Conservation (phyloP, 2,113 vertebrate species). For the Phocoena phocoena region DNA sequence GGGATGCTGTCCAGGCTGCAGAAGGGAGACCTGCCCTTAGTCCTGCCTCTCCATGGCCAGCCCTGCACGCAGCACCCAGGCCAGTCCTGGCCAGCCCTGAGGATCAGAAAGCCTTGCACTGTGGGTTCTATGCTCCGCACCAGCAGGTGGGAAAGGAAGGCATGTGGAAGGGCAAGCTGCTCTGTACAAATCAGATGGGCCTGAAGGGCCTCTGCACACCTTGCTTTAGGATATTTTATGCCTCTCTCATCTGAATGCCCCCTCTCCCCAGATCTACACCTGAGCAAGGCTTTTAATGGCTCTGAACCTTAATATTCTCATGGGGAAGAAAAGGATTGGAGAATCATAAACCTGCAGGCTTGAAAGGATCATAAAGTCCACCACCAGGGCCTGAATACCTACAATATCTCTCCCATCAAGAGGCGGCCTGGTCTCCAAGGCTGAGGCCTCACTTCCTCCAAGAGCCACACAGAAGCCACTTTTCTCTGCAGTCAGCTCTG, state of each 20-base stretch:
- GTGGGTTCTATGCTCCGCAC: neutral
- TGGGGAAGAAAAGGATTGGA: neutral
- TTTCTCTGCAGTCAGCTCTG: neutral
- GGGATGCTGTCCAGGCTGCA: neutral
- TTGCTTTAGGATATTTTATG: neutral
- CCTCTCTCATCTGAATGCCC: neutral
- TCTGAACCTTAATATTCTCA: slow-evolving; percentile 18
- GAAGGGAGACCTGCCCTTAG: neutral
- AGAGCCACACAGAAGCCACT: neutral
- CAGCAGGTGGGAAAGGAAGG: neutral
- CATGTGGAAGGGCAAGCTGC: accelerated
- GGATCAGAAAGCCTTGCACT: neutral
- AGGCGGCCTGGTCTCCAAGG: neutral
- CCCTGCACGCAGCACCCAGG: neutral
- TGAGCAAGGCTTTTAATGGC: neutral
- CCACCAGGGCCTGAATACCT: neutral
- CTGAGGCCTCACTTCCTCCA: neutral
- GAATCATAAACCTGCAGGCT: neutral
- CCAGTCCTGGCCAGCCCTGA: neutral
- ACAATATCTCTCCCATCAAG: neutral
- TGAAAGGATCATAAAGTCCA: slow-evolving; percentile 9
- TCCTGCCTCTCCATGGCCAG: neutral
- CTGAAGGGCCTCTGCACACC: neutral
- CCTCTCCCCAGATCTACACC: neutral
- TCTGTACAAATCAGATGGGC: neutral